These are phyloP conservation scores for Pelodytes ibericus DNA, from an alignment of 2,797 vertebrate species.

Conservation along the genomic window DNA sequence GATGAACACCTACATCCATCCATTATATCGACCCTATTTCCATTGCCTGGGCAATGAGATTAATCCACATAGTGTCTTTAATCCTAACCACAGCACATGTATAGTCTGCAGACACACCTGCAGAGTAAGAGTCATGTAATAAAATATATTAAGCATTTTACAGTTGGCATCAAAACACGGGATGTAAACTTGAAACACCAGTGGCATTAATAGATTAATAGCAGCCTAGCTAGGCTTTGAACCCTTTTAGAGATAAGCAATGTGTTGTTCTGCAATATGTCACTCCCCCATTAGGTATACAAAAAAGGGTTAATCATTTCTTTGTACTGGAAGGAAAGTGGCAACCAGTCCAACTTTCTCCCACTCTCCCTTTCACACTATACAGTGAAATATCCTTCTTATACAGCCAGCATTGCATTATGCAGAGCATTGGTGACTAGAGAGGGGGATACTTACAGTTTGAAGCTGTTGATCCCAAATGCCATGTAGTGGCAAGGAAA, in stretches of 20 bases:
- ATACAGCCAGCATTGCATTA: background rate
- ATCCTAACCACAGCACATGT: no score
- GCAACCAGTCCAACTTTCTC: background rate
- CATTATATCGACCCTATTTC: no score
- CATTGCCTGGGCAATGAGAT: no score
- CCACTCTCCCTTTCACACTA: no score
- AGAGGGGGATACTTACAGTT: constrained; percentile 33
- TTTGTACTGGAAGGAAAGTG: background rate
- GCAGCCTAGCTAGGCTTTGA: background rate
- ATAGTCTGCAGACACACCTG: no score
- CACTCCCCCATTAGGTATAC: background rate
- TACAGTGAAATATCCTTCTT: no score
- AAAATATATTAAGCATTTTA: no score
- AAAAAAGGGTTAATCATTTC: background rate
- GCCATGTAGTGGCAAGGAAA: constrained; percentile 31
- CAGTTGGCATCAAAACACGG: background rate
- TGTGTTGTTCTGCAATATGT: background rate
- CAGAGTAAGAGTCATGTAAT: no score
- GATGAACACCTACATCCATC: no score
- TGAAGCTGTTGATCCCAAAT: constrained; percentile 38
- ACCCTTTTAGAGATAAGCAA: background rate
- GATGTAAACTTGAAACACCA: background rate
- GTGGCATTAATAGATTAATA: no score
- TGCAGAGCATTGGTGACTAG: background rate
- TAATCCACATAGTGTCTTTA: no score